These are phyloP conservation scores for Rana temporaria DNA, from an alignment of 2,113 vertebrate genomes.

Conservation along the genomic window DNA sequence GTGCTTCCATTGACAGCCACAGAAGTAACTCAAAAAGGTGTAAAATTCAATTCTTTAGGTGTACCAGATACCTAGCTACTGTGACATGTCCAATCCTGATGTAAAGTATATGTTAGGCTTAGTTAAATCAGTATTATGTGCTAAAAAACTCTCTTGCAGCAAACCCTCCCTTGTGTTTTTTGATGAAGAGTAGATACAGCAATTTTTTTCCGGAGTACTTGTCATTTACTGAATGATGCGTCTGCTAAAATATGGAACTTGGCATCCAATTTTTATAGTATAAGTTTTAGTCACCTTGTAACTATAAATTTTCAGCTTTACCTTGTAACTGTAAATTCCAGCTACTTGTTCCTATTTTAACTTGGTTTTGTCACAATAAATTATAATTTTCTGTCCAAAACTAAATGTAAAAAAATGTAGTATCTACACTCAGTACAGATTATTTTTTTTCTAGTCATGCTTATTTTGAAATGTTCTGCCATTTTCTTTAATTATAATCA, in stretches of 20 bases:
- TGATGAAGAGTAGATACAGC: neutral
- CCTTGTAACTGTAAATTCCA: conserved; percentile 20
- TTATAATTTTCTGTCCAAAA: neutral
- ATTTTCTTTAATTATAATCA: no score
- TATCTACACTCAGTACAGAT: neutral
- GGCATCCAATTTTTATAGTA: conserved; percentile 12
- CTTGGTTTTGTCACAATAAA: conserved; percentile 22
- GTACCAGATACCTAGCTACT: no score
- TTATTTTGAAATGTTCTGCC: no score
- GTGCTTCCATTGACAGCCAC: no score
- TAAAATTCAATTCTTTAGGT: no score
- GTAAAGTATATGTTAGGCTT: no score
- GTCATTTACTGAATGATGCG: conserved; percentile 3
- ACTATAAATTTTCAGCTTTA: conserved; percentile 15
- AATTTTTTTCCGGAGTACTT: neutral
- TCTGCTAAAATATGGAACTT: conserved; percentile 13
- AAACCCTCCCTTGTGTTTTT: neutral
- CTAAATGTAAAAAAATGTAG: neutral
- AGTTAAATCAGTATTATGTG: no score
- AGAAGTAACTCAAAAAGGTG: no score
- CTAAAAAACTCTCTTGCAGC: no score
- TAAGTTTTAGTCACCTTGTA: conserved; percentile 38
- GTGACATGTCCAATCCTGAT: no score
- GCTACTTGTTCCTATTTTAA: conserved; percentile 1
- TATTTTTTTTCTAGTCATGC: no score